Evolutionary conservation across 2,888 invertebrate species (phyloP).

Genomic region (Serrognathus titanus): DNA sequence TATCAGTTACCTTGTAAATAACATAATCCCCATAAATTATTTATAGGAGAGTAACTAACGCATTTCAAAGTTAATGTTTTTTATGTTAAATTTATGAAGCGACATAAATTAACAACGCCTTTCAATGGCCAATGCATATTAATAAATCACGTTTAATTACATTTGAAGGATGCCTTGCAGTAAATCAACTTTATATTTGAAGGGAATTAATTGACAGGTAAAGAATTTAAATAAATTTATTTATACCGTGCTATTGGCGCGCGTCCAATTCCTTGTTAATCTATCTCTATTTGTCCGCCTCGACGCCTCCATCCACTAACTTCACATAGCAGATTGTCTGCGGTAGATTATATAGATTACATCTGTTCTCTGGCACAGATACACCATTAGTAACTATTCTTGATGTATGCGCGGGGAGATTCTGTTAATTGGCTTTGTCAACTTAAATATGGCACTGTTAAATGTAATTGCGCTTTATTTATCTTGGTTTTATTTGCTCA

Average conservation of each 20-base stretch:
- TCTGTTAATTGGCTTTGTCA: too few relatives aligned
- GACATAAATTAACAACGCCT: too few relatives aligned
- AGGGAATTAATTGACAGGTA: constrained; percentile 1
- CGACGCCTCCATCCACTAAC: constrained; percentile 17
- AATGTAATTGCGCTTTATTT: too few relatives aligned
- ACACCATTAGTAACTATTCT: constrained; percentile 12
- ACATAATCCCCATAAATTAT: too few relatives aligned
- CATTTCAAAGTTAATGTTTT: too few relatives aligned
- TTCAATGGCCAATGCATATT: neutral
- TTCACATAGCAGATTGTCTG: constrained; percentile 18
- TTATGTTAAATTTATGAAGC: too few relatives aligned
- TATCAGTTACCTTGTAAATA: too few relatives aligned
- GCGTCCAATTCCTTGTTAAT: constrained; percentile 16
- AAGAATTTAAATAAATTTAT: neutral
- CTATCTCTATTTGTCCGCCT: constrained; percentile 18
- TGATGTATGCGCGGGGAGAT: neutral
- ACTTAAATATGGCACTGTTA: too few relatives aligned
- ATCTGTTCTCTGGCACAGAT: constrained; percentile 12
- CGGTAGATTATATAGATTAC: constrained; percentile 20
- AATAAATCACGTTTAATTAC: constrained; percentile 3
- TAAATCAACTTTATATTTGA: neutral
- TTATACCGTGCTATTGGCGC: constrained; percentile 3
- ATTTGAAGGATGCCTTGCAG: neutral
- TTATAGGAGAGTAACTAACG: too few relatives aligned
- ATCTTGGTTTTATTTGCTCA: too few relatives aligned